These are phyloP conservation scores for Eulimnadia texana DNA, from an alignment of 1,140 invertebrate genomes.

Conservation along the genomic window DNA sequence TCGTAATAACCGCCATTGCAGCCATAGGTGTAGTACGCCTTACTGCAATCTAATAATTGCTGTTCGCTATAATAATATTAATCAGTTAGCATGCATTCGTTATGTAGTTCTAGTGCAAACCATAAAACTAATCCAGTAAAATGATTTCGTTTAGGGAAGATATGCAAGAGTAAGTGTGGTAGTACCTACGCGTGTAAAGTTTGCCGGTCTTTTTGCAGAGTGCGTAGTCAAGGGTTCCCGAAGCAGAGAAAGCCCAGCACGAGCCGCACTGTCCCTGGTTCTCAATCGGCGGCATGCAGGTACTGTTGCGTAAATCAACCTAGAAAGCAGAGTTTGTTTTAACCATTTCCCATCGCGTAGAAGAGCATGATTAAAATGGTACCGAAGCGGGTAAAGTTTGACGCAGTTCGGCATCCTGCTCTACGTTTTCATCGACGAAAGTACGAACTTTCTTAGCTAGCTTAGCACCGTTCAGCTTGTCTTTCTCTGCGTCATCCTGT, in stretches of 20 bases:
- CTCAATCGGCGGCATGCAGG: conserved; percentile 12
- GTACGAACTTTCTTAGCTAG: too few species aligned
- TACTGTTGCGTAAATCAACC: conserved; percentile 3
- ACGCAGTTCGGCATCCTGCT: too few species aligned
- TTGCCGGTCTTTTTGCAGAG: conserved; percentile 19
- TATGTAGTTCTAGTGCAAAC: neutral
- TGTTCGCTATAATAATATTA: too few species aligned
- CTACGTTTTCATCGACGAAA: too few species aligned
- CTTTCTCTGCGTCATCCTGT: too few species aligned
- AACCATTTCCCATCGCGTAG: neutral
- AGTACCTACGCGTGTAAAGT: conserved; percentile 25
- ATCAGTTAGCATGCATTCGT: too few species aligned
- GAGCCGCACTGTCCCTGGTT: conserved; percentile 27
- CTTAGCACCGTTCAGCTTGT: too few species aligned
- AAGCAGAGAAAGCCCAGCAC: conserved; percentile 29
- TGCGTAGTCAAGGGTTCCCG: conserved; percentile 20
- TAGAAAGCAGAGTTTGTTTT: neutral
- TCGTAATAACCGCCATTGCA: conserved; percentile 44
- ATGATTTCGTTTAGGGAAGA: neutral
- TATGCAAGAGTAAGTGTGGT: neutral
- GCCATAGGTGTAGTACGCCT: conserved; percentile 41
- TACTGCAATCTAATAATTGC: conserved; percentile 44
- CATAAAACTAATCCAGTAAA: neutral
- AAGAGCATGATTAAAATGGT: neutral
- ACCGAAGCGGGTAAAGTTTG: neutral